Conservation (phyloP, 2,888 invertebrate species). For the Drosophila peninsularis region DNA sequence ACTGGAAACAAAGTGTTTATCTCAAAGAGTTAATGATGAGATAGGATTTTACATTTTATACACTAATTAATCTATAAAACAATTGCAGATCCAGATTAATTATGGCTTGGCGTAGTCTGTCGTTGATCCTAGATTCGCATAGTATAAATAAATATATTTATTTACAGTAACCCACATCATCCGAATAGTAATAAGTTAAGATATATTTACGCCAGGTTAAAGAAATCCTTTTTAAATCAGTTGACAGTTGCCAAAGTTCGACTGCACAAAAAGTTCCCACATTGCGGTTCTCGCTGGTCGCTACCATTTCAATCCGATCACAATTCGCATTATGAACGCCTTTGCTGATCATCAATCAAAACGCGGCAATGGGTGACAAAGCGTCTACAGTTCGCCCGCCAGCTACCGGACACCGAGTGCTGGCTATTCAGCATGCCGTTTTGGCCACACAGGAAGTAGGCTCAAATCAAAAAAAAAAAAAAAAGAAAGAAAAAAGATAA, state of each 20-base stretch:
- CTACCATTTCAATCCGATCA: constrained; percentile 44
- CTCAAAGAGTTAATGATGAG: no score
- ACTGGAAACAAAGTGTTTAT: no score
- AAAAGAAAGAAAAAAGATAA: constrained; percentile 7
- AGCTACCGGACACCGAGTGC: constrained; percentile 60
- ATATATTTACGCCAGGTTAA: background rate
- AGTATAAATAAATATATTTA: no score
- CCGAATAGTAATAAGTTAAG: no score
- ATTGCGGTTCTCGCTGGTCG: constrained; percentile 17
- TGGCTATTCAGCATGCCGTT: constrained; percentile 17
- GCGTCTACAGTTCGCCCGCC: constrained; percentile 48
- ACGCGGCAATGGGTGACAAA: constrained; percentile 47
- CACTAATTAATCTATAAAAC: no score
- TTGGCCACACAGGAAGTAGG: constrained; percentile 73
- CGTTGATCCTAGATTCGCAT: no score
- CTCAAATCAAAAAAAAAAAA: constrained; percentile 8
- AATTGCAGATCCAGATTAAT: no score
- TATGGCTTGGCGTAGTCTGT: no score
- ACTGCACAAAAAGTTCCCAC: constrained; percentile 35
- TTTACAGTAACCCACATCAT: no score
- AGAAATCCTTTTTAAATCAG: background rate
- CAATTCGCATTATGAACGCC: constrained; percentile 56
- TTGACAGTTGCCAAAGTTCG: background rate
- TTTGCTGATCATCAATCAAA: constrained; percentile 67
- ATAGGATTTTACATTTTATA: no score